phyloP scores from a whole-genome alignment of 2,113 vertebrate species.

The Leptobrachium leishanense region DNA sequence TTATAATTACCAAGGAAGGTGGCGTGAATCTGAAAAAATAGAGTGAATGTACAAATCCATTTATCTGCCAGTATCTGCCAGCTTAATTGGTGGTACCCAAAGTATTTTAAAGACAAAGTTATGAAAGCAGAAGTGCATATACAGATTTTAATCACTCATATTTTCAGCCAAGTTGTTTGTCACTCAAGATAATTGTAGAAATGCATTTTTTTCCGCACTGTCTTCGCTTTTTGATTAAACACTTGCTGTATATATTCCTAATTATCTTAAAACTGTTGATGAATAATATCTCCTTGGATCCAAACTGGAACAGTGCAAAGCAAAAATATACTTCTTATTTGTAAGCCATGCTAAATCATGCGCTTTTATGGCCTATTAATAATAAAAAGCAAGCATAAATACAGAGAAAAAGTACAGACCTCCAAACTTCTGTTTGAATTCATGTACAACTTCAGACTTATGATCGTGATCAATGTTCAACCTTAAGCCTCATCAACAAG shows the following conservation, averaged over 20 bases:
- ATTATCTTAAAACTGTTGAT: constrained; percentile 40
- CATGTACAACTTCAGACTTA: constrained; percentile 17
- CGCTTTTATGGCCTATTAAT: constrained; percentile 33
- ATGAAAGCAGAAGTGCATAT: constrained; percentile 33
- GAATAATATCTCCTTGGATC: constrained; percentile 27
- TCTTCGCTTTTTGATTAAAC: constrained; percentile 41
- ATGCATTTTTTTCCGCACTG: constrained; percentile 31
- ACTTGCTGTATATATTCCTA: constrained; percentile 39
- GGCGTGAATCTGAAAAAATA: constrained; percentile 14
- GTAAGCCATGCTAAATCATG: constrained; percentile 14
- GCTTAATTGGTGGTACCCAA: constrained; percentile 21
- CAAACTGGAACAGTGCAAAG: constrained; percentile 21
- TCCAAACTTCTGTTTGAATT: not conserved
- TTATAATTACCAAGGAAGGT: constrained; percentile 33
- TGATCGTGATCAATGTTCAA: not conserved
- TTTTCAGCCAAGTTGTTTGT: constrained; percentile 33
- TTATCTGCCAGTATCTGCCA: constrained; percentile 27
- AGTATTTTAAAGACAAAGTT: constrained; percentile 33
- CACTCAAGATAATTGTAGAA: constrained; percentile 39
- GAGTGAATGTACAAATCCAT: not conserved
- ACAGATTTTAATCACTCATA: constrained; percentile 30
- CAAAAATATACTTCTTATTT: constrained; percentile 15
- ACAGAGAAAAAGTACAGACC: not conserved
- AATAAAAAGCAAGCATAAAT: constrained; percentile 15
- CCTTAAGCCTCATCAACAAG: not conserved